Base-by-base conservation (phyloP, 2,888 invertebrate genomes). In the Brassicogethes aeneus region DNA sequence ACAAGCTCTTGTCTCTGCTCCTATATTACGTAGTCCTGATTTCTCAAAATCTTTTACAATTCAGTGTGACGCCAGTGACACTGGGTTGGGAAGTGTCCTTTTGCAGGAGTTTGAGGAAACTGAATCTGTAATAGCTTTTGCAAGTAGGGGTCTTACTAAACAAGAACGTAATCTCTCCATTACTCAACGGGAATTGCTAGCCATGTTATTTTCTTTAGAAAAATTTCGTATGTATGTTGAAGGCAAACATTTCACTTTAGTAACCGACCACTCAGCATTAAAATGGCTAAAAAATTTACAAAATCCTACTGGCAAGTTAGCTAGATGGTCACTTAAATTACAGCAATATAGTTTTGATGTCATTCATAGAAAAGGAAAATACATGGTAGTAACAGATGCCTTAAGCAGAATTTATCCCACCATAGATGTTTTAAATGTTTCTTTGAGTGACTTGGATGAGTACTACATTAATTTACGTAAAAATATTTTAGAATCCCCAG, bases 71-170 rank as follows among this genome's bases (percentile, higher is more conserved):
- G 46, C 34, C 3, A 34, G 23, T 14, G 52, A 57, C 36, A 35
- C 36, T 12, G 46, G 23, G 10, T 7, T 23, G 5, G 23, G 23
- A 23, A 23, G 23, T 10, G 23, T 23, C 5, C 10, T 23, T 7
- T 7, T 10, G 10, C 23, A 23, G 10, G 23, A 7, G 5, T 10
- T 7, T 14, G 45, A 48, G 23, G 46, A 34, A 3, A 34, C 17
- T 14, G 53, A 57, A 37, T 35, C 35, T 13, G 46, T 50, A 1
- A 49, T 57, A 8, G 47, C 46, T 2, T 56, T 48, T 42, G 38
- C 53, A 3, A 42, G 53, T 16, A 41, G 54, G 3, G 44, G 52
- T 3, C 34, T 58, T 1, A 48, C 39, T 2, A 17, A 39, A n/a
- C 42, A 41, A 1, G 53, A 55, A 40, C 31, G 47, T 8, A 53